A percentile compares a stretch with the other conserved stretches of the same genome.
These are phyloP conservation scores for Maccullochella peelii DNA, from an alignment of 2,113 vertebrate species.

Conservation along the genomic window DNA sequence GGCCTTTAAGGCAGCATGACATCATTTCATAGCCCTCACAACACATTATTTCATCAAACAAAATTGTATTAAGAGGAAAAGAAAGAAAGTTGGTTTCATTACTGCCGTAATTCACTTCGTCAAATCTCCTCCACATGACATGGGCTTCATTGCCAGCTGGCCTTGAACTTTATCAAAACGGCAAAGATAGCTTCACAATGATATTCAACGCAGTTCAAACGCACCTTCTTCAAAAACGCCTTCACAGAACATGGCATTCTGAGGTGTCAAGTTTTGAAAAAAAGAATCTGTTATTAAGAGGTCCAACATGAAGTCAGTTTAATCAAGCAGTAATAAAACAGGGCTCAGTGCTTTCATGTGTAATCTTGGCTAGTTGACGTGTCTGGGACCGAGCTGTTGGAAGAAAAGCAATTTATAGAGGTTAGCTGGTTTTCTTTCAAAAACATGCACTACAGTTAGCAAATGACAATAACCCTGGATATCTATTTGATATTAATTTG, in stretches of 20 bases:
- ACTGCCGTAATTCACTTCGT: constrained; percentile 43
- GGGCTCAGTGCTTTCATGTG: constrained; percentile 14
- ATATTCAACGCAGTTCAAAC: constrained; percentile 1
- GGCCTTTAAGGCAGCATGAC: constrained; percentile 39
- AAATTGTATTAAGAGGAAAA: constrained; percentile 5
- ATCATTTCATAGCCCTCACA: constrained; percentile 35
- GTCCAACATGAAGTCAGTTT: constrained; percentile 32
- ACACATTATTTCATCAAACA: constrained; percentile 50
- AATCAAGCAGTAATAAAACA: constrained; percentile 42
- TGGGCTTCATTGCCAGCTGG: constrained; percentile 16
- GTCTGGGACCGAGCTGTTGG: constrained; percentile 21
- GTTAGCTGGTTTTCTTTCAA: constrained; percentile 30
- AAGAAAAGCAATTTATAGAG: constrained; percentile 23
- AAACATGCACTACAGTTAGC: not conserved
- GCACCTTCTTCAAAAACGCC: constrained; percentile 20
- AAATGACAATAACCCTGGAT: not conserved
- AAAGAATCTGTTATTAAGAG: not conserved
- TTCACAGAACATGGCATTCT: constrained; percentile 14
- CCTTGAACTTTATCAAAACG: constrained; percentile 10
- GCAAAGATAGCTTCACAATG: constrained; percentile 10
- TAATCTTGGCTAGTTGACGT: constrained; percentile 28
- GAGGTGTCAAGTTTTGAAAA: constrained; percentile 36
- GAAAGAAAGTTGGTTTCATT: constrained; percentile 34
- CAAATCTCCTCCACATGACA: constrained; percentile 37
- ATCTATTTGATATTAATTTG: not conserved